Base-by-base conservation (phyloP, 2,113 vertebrate genomes). In the Climacteris rufus region DNA sequence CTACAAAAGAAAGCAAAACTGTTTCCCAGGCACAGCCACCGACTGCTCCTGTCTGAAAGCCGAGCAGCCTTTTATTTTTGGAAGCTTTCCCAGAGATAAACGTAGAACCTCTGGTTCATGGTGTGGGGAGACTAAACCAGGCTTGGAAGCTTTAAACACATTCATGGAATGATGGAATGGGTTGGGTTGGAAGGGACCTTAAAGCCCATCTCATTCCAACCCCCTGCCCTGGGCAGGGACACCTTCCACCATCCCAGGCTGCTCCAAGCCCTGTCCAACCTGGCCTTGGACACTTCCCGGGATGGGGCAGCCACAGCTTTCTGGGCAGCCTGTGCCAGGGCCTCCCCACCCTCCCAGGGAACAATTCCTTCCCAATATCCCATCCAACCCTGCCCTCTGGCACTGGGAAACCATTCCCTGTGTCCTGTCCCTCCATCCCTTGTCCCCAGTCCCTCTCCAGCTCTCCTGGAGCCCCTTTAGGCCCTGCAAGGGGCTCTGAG, bases 261-360 rank as follows among this genome's bases (percentile, higher is more conserved):
- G 35, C 35, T 50, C 37, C 44, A 11, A 50, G 24, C 30, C 42
- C 31, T 1, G 0, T 59, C 44, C 83, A 86, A 0, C 44, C 71
- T 76, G 44, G 52, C 61, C 37, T 44, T 15, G 72, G 37, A 0
- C 9, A 18, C 7, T 68, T 0, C 13, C 61, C 68, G 68, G 33
- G 33, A 45, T 83, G 61, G 60, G 44, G 37, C 61, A 86, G 37
- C 31, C 71, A 22, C 61, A 68, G 71, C 71, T 68, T 52, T 76
- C 52, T 57, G 30, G 35, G 30, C 7, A 65, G 13, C 31, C 61
- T 50, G 71, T 50, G 52, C 68, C 57, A 61, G 31, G 23, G 19
- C 5, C 35, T 35, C 0, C 1, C 24, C 37, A 10, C 10, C 10
- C 54, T 60, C 10, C 0, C 15, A 25, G 56, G 2, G 3, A 60